phyloP scores from a whole-genome alignment of 2,888 invertebrate species.

The Rhagonycha fulva region DNA sequence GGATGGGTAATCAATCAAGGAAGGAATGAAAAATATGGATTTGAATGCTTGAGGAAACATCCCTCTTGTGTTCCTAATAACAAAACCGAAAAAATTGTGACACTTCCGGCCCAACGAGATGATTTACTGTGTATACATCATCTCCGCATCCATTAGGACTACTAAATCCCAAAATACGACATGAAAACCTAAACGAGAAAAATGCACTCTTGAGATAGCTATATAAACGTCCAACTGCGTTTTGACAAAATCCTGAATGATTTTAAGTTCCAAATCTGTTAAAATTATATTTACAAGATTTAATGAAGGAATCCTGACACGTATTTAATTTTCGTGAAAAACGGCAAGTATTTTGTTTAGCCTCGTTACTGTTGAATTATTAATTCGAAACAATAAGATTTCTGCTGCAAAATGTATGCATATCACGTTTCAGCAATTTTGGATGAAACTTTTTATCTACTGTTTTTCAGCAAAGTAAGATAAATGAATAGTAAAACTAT shows the following conservation, averaged over 20 bases:
- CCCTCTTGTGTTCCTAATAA: background rate
- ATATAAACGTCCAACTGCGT: background rate
- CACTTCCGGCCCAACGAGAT: background rate
- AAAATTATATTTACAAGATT: background rate
- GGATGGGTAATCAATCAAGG: background rate
- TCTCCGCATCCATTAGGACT: background rate
- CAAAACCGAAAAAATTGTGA: background rate
- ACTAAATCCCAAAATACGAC: background rate
- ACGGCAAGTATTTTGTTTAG: background rate
- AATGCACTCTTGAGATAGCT: background rate
- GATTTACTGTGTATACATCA: background rate
- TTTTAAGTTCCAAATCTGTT: background rate
- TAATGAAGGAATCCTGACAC: background rate
- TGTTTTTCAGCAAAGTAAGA: too few relatives aligned
- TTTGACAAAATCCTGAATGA: background rate
- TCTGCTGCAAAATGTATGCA: background rate
- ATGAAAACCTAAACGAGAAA: background rate
- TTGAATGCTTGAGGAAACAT: background rate
- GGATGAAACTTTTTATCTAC: background rate
- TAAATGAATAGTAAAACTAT: too few relatives aligned
- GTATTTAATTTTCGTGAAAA: background rate
- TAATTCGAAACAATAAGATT: background rate
- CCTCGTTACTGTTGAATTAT: background rate
- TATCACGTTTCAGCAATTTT: background rate
- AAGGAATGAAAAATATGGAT: background rate